A percentile compares a stretch with the other conserved stretches of the same genome.
Evolutionary conservation across 1,140 invertebrate species (phyloP).

Genomic region (Neodiprion virginianus): DNA sequence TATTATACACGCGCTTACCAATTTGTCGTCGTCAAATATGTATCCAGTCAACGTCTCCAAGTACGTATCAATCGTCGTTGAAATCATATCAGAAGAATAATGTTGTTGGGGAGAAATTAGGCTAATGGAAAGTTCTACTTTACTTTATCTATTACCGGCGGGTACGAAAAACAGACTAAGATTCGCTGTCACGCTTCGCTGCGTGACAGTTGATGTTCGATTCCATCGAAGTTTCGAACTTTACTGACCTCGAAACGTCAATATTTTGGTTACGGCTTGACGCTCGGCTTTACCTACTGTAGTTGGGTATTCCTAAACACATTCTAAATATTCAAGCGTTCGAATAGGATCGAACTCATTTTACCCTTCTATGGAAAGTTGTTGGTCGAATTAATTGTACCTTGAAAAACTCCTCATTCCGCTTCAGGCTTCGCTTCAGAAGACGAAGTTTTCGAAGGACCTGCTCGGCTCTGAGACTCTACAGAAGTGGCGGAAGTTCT

Average conservation of each 20-base stretch:
- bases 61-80: conserved; percentile 27
- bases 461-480: neutral
- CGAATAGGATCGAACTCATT: no score
- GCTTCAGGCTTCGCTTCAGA: neutral
- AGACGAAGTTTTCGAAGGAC: neutral
- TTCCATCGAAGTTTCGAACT: neutral
- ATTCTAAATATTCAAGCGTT: no score
- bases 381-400: no score
- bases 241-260: neutral
- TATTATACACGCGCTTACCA: conserved; percentile 34
- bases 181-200: no score
- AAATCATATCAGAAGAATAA: neutral
- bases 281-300: no score
- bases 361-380: no score
- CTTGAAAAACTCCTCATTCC: neutral
- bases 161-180: no score
- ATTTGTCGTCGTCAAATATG: conserved; percentile 47
- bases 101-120: no score
- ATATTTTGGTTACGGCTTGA: neutral
- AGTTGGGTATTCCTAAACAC: no score
- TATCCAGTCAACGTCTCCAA: conserved; percentile 36
- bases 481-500: neutral
- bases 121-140: no score
- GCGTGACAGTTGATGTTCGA: no score
- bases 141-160: no score